Evolutionary conservation across 2,797 vertebrate genomes (phyloP), one percentile per base, ranked within the genome.

Genomic region (Gymnoscopelus microlampas): DNA sequence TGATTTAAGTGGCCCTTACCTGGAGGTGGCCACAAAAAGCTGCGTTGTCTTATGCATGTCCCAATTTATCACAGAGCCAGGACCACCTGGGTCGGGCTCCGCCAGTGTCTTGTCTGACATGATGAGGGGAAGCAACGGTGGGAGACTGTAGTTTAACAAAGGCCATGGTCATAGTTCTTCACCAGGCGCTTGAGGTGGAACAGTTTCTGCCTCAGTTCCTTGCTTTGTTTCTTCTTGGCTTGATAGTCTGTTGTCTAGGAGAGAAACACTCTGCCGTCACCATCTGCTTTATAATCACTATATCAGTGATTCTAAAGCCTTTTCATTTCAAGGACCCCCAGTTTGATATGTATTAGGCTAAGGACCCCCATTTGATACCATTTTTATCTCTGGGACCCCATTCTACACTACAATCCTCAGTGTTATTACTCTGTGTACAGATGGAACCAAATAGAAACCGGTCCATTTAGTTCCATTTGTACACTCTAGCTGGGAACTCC

Each of bases 181-280:
- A 97, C 95, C 87, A 95, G 87, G 39, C 78, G 82, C 79, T 97
- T 97, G 89, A 97, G 93, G 82, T 96, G 94, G 82, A 94, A 95
- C 35, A 96, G 92, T 73, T 95, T 96, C 70, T 92, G 92, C 50
- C 93, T 85, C 4, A 95, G 90, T 57, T 92, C 91, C 82, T 91
- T 94, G 83, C 85, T 92, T 63, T 90, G 86, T 69, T 68, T 85
- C 77, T 95, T 96, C 89, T 95, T 96, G 3, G 68, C 84, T 82
- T 94, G 93, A 81, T 96, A 95, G 1, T 93, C 91, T 0, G 92
- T 80, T 0, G 84, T 93, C 95, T 96, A 14, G 11, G 65, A 32
- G 15, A 55, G 50, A 29, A 29, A 29, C 26, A 29, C 3, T 2
- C 2, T 29, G 26, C 26, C 26, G 26, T 29, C 19, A 19, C 19